phyloP scores from a whole-genome alignment of 2,888 invertebrate genomes.

The Marasmarcha lunaedactyla region DNA sequence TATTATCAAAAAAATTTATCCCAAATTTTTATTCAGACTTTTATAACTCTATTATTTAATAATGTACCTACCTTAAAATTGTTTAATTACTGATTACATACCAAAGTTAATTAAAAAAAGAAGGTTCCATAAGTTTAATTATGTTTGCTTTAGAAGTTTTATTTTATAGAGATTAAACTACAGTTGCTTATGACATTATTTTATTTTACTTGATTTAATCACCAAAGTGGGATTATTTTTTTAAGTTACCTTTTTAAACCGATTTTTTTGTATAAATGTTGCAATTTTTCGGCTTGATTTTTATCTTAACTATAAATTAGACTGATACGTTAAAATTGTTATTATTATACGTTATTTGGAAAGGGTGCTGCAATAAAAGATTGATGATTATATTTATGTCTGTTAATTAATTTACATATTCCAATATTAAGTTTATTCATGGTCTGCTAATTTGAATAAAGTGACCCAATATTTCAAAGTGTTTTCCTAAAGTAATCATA shows the following conservation, averaged over 20 bases:
- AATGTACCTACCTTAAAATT: neutral
- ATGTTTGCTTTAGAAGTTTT: neutral
- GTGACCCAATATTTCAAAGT: too few species aligned
- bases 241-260: neutral
- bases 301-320: slow-evolving; percentile 3
- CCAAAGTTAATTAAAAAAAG: neutral
- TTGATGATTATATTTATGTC: slow-evolving; percentile 1
- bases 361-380: slow-evolving; percentile 3
- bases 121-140: neutral
- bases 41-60: slow-evolving; percentile 6
- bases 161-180: slow-evolving; percentile 6
- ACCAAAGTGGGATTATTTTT: neutral
- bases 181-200: slow-evolving; percentile 2
- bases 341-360: slow-evolving; percentile 5
- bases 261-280: neutral
- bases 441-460: slow-evolving; percentile 7
- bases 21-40: slow-evolving; percentile 4
- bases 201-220: neutral
- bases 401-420: slow-evolving; percentile 4
- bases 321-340: slow-evolving; percentile 4
- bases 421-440: slow-evolving; percentile 4
- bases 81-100: neutral
- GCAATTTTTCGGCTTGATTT: slow-evolving; percentile 1
- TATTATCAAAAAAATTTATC: slow-evolving; percentile 7
- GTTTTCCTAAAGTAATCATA: slow-evolving; percentile 4